Conservation (phyloP, 23 tunicate species). For the Halocynthia roretzi region DNA sequence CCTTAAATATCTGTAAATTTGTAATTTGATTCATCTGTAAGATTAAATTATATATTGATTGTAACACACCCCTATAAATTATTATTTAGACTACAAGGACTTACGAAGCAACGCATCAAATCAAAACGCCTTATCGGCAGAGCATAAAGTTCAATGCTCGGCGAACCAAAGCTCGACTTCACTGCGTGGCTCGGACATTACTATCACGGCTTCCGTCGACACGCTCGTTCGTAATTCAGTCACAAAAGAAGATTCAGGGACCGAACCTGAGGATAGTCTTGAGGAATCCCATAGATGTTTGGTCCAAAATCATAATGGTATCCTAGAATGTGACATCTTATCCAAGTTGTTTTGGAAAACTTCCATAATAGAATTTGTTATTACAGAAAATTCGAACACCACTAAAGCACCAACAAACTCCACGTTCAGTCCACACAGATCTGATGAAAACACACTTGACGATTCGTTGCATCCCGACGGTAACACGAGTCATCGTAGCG, state of each 20-base stretch:
- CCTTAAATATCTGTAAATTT: too few species aligned
- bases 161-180: constrained; percentile 22
- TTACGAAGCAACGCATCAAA: too few species aligned
- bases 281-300: background rate
- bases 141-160: too few species aligned
- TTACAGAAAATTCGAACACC: background rate
- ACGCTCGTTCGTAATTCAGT: constrained; percentile 57
- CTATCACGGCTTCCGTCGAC: constrained; percentile 61
- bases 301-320: too few species aligned
- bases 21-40: too few species aligned
- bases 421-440: constrained; percentile 7
- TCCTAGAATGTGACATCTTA: too few species aligned
- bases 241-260: background rate
- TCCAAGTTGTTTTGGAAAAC: too few species aligned
- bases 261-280: background rate
- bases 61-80: too few species aligned
- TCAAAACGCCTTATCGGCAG: too few species aligned
- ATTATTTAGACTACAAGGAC: too few species aligned
- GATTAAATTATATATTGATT: too few species aligned
- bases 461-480: background rate
- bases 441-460: background rate
- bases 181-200: constrained; percentile 54
- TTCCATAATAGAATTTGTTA: background rate
- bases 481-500: constrained; percentile 37
- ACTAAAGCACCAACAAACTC: background rate